Evolutionary conservation across 1,140 invertebrate species (phyloP), one percentile per base, ranked within the genome.

Genomic region (Conopomorpha cramerella): DNA sequence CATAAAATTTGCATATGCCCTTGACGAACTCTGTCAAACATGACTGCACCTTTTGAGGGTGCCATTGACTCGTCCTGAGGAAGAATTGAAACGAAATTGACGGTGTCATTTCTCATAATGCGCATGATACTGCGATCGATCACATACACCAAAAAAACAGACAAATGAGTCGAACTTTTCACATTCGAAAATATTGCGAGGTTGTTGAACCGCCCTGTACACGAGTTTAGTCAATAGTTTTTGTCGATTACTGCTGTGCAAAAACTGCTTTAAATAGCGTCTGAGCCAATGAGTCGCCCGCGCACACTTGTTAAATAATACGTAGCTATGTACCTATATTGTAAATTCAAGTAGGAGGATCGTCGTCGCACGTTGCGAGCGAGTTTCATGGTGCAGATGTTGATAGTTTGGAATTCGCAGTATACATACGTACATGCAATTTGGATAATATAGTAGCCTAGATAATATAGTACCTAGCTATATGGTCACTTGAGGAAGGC

Each of bases 91-190:
- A 15, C 32, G 18, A 34, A 34, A 34, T 23, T 34, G 32, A n/a
- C n/a, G n/a, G n/a, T n/a, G n/a, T n/a, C n/a, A n/a, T n/a, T n/a
- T n/a, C n/a, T n/a, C n/a, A n/a, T n/a, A n/a, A n/a, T n/a, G n/a
- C n/a, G n/a, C n/a, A n/a, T n/a, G n/a, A n/a, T n/a, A n/a, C n/a
- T 6, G 19, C 19, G 10, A 23, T 23, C 19, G 10, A 6, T 6
- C 4, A 23, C 19, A 10, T 23, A 23, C 19, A 6, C 10, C 63
- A 70, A 65, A 65, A 70, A 64, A 59, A 42, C 17, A 63, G 55
- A 65, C 68, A 68, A n/a, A 67, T 63, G 63, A 70, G 63, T 64
- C 54, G 63, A 70, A 60, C 42, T 72, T 64, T 53, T 56, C 59
- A 64, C 58, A 72, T 72, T 65, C 51, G 49, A 51, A 55, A 59